A percentile compares a stretch with the other conserved stretches of the same genome.
These are phyloP conservation scores for Liodrosophila aerea DNA, from an alignment of 2,888 invertebrate species.

Conservation along the genomic window DNA sequence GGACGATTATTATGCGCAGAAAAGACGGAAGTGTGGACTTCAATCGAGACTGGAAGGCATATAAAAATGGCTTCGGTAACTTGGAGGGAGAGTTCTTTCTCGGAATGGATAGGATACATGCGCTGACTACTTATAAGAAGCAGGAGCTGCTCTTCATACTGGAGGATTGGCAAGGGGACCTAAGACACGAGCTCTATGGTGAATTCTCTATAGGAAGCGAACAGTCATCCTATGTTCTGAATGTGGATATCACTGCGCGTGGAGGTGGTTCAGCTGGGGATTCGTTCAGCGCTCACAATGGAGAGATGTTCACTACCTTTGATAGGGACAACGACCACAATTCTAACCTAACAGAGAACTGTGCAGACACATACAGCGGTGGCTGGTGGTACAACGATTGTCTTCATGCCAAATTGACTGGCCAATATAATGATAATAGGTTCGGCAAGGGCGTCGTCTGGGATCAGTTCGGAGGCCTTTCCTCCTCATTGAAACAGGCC, in stretches of 20 bases:
- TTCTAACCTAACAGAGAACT: not conserved
- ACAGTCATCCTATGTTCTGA: not conserved
- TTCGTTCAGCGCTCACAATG: constrained; percentile 34
- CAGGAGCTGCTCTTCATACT: constrained; percentile 38
- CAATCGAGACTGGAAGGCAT: constrained; percentile 33
- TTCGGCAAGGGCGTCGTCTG: not conserved
- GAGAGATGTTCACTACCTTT: constrained; percentile 29
- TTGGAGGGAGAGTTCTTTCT: constrained; percentile 43
- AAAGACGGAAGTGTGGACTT: constrained; percentile 44
- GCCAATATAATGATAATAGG: not conserved
- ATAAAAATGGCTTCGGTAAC: constrained; percentile 44
- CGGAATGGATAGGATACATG: constrained; percentile 29
- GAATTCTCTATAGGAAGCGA: constrained; percentile 30
- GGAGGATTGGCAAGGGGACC: constrained; percentile 17
- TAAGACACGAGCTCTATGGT: constrained; percentile 19
- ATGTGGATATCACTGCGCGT: constrained; percentile 29
- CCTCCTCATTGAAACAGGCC: not conserved
- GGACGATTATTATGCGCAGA: constrained; percentile 37
- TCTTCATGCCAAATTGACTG: constrained; percentile 6
- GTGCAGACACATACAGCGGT: constrained; percentile 17
- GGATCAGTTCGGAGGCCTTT: not conserved
- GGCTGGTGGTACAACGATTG: constrained; percentile 48
- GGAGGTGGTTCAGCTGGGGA: constrained; percentile 31
- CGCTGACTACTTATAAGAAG: constrained; percentile 16
- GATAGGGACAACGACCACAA: constrained; percentile 35